Base-by-base conservation (phyloP, 2,888 invertebrate genomes). In the Epicampocera succincta region DNA sequence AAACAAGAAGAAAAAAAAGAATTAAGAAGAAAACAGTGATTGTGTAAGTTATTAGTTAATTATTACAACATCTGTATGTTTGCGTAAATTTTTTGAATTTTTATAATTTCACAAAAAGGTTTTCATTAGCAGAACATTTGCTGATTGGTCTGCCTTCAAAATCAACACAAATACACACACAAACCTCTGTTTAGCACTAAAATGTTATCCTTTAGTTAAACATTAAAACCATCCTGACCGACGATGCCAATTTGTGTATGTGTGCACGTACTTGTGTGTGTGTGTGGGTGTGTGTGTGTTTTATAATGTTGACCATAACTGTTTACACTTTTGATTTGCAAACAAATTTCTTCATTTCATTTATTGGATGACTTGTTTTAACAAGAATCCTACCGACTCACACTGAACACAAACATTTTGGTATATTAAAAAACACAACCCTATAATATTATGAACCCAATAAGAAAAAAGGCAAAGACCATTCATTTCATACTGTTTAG, bases 341-440 rank as follows among this genome's bases (percentile, higher is more conserved):
- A 82, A 82, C 48, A 78, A 82, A 74, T 82, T 82, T 78, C 82
- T 78, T 71, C 78, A 78, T 82, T 82, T 75, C 74, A 71, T 82
- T 78, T 77, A 74, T 77, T 65, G 82, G 69, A 82, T 82, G 82
- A 82, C 73, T 81, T 73, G 77, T 81, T 81, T n/a, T 73, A 77
- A 74, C 77, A 81, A 69, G 50, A 72, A 52, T 29, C 25, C 44
- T 29, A 44, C 29, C 21, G 33, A 44, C 46, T 8, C 66, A 58
- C 40, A 15, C 50, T 25, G 9, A 8, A 17, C 4, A 65, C 21
- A 66, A 58, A 75, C 68, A 75, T 78, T 78, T 82, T 82, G 52
- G 46, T 68, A 78, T 75, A 82, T 75, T 82, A 75, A 78, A 80
- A 79, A 78, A 33, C 38, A 69, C 77, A 60, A 71, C 74, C 74